Percentiles rank a stretch among this genome's conserved stretches.
Conservation (phyloP, 1,140 invertebrate genomes). For the Brachionus sp. region DNA sequence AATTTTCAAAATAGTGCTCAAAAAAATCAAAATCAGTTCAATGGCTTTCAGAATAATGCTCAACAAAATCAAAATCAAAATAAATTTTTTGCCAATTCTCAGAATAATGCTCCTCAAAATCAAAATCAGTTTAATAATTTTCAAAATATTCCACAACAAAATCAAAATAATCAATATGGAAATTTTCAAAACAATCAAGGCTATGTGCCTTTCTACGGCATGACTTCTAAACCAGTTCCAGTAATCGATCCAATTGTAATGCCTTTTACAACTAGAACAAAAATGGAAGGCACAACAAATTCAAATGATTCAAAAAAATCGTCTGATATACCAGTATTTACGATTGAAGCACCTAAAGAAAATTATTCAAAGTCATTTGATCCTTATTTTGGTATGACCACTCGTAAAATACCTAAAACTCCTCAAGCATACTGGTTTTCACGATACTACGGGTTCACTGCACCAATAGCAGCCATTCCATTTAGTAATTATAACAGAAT, state of each 20-base stretch:
- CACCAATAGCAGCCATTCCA: slow-evolving; percentile 18
- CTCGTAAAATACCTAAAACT: background rate
- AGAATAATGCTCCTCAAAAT: background rate
- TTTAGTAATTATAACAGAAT: slow-evolving; percentile 29
- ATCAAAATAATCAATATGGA: background rate
- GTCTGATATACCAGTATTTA: background rate
- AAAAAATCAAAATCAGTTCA: background rate
- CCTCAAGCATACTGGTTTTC: slow-evolving; percentile 26
- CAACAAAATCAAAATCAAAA: background rate
- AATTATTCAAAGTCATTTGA: slow-evolving; percentile 37
- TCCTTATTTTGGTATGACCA: slow-evolving; percentile 17
- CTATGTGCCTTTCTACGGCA: background rate
- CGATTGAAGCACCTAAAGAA: background rate
- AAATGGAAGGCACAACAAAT: background rate
- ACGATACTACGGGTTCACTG: background rate
- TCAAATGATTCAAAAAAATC: background rate
- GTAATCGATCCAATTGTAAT: background rate
- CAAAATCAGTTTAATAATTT: background rate
- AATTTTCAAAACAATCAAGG: background rate
- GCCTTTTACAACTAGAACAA: background rate
- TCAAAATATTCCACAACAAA: background rate
- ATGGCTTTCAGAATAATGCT: background rate
- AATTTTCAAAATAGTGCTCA: background rate
- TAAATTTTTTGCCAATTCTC: background rate
- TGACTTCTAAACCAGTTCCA: background rate